Evolutionary conservation across 1,140 invertebrate species (phyloP), one percentile per base, ranked within the genome.

Genomic region (Magallana gigas): DNA sequence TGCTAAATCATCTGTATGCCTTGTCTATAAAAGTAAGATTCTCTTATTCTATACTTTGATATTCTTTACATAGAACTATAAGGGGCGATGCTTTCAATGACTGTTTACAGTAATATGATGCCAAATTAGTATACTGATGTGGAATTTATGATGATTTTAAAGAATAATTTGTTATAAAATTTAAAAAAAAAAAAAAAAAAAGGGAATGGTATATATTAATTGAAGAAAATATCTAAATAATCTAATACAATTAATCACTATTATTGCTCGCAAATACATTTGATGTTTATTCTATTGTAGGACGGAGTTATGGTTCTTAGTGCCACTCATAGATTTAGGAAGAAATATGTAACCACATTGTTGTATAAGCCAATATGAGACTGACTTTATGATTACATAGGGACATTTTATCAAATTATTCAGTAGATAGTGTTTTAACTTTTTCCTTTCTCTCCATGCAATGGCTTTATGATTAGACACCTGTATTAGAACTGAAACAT

Each of bases 1-100:
- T 99, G 99, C 96, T 99, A 90, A 99, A 99, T 95, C 99, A 99
- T 95, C 95, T 99, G n/a, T 99, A 99, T 95, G 99, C 99, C 18
- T 95, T 99, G 86, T 99, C 98, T 62, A 99, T 99, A 92, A 99
- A 99, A 93, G 95, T 95, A 91, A 88, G 89, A 90, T 64, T 12
- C 5, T 62, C 16, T 16, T 29, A 3, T 23, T 60, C 57, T 29
- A 14, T 64, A 12, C 60, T n/a, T n/a, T 58, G 57, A 80, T 83
- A 29, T 83, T n/a, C 5, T 80, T 1, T 48, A 36, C 3, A 80
- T 80, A 48, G 36, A 48, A 48, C 36, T 4, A 48, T 48, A 48
- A 2, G 36, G 5, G 36, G 36, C 36, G 36, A 1, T 48, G 36
- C 36, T 48, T 48, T 48, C 36, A 48, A 48, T 48, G 36, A 48